Evolutionary conservation across 2,888 invertebrate genomes (phyloP).

Genomic region (Carcina quercana): DNA sequence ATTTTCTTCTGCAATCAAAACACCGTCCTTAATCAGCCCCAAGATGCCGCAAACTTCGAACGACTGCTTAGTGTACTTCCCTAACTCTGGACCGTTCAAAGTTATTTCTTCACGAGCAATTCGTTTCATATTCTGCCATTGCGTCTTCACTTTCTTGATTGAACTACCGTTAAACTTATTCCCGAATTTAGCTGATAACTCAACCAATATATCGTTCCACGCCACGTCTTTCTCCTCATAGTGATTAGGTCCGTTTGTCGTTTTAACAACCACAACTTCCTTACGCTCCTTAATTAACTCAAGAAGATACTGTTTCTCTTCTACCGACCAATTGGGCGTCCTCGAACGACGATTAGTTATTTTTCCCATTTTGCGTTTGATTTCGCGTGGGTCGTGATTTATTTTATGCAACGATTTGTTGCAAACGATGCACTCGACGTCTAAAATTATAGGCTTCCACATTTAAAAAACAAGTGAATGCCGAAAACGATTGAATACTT

Average conservation of each 20-base stretch:
- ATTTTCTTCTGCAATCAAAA: slow-evolving; percentile 33
- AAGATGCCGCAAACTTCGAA: slow-evolving; percentile 55
- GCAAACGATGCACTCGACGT: slow-evolving; percentile 70
- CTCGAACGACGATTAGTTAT: slow-evolving; percentile 49
- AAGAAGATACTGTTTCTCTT: slow-evolving; percentile 62
- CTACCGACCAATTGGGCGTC: slow-evolving; percentile 63
- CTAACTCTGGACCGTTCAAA: slow-evolving; percentile 35
- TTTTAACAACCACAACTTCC: slow-evolving; percentile 54
- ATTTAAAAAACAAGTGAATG: slow-evolving; percentile 61
- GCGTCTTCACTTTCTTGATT: slow-evolving; percentile 64
- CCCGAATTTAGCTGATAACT: slow-evolving; percentile 48
- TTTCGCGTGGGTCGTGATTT: slow-evolving; percentile 42
- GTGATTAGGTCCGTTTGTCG: slow-evolving; percentile 57
- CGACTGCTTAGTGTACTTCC: slow-evolving; percentile 47
- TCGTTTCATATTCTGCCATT: slow-evolving; percentile 70
- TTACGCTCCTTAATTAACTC: slow-evolving; percentile 60
- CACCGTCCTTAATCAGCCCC: slow-evolving; percentile 49
- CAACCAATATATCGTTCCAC: slow-evolving; percentile 58
- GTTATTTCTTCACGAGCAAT: slow-evolving; percentile 61
- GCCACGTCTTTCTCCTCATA: slow-evolving; percentile 63
- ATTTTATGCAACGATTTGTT: slow-evolving; percentile 70
- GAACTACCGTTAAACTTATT: slow-evolving; percentile 53
- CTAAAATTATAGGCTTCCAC: slow-evolving; percentile 64
- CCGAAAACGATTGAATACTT: slow-evolving; percentile 21
- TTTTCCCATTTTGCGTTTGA: slow-evolving; percentile 51